Conservation (phyloP, 1,140 invertebrate genomes). For the Sycobia sp. region DNA sequence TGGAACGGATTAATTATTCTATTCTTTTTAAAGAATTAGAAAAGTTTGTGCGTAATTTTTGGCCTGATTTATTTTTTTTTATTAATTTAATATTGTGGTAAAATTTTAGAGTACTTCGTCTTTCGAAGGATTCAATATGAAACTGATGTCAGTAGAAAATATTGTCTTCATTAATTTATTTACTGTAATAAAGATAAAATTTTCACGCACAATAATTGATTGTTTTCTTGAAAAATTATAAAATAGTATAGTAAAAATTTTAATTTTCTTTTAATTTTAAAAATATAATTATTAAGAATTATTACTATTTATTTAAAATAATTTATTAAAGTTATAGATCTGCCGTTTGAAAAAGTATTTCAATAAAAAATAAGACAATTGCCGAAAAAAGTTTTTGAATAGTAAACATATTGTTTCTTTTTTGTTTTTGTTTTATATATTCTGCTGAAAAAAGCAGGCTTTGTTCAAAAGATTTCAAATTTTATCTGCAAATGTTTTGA, state of each 20-base stretch:
- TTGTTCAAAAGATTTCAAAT: no score
- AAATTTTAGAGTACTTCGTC: slow-evolving; percentile 1
- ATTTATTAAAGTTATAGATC: slow-evolving; percentile 8
- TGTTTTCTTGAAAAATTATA: slow-evolving; percentile 20
- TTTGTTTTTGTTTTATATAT: neutral
- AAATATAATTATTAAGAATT: neutral
- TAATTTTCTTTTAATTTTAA: slow-evolving; percentile 7
- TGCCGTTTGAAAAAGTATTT: neutral
- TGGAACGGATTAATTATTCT: slow-evolving; percentile 1
- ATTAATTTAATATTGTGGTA: slow-evolving; percentile 17
- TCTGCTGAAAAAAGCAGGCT: neutral
- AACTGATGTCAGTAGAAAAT: slow-evolving; percentile 15
- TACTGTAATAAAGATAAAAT: slow-evolving; percentile 32
- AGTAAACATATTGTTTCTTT: no score
- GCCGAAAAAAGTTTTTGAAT: no score
- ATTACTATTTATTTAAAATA: neutral
- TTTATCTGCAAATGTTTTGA: no score
- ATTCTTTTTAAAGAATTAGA: slow-evolving; percentile 1
- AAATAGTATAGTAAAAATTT: no score
- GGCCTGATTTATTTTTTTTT: neutral
- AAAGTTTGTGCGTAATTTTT: slow-evolving; percentile 12
- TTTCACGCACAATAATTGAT: slow-evolving; percentile 20
- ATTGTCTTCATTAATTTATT: slow-evolving; percentile 35
- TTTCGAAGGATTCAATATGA: slow-evolving; percentile 10
- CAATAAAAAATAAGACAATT: no score